Conservation (phyloP, 2,888 invertebrate genomes). For the Cactoblastis cactorum region DNA sequence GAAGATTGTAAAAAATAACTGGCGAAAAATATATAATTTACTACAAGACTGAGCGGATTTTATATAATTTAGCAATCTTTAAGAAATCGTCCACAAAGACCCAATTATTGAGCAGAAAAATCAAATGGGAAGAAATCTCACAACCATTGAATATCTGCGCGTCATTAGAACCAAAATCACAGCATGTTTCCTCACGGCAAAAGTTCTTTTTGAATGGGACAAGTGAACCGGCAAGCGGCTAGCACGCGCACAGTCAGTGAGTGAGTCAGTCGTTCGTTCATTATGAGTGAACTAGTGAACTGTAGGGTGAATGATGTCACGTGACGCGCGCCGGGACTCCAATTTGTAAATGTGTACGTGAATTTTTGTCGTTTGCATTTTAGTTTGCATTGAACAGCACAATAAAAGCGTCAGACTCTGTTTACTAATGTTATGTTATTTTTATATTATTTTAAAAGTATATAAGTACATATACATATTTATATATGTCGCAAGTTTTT, state of each 20-base stretch:
- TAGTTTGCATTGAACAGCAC: background rate
- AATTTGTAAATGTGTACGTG: conserved; percentile 16
- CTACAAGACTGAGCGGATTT: too few relatives aligned
- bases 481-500: too few relatives aligned
- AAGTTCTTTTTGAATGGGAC: conserved; percentile 21
- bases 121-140: conserved; percentile 4
- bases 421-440: too few relatives aligned
- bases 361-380: conserved; percentile 11
- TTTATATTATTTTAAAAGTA: background rate
- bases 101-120: background rate
- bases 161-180: conserved; percentile 20
- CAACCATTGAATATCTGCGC: conserved; percentile 16
- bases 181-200: conserved; percentile 21
- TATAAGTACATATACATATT: too few relatives aligned
- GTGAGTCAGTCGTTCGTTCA: conserved; percentile 19
- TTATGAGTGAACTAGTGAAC: conserved; percentile 17
- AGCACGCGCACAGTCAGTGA: conserved; percentile 20
- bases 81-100: background rate
- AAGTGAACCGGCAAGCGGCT: conserved; percentile 21
- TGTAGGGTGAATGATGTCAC: conserved; percentile 18
- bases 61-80: too few relatives aligned
- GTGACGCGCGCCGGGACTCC: conserved; percentile 18
- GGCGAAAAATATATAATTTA: too few relatives aligned
- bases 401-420: background rate
- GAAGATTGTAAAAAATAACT: too few relatives aligned